Percentiles rank a stretch among this genome's conserved stretches.
These are phyloP conservation scores for Mya arenaria DNA, from an alignment of 1,140 invertebrate species.

Conservation along the genomic window DNA sequence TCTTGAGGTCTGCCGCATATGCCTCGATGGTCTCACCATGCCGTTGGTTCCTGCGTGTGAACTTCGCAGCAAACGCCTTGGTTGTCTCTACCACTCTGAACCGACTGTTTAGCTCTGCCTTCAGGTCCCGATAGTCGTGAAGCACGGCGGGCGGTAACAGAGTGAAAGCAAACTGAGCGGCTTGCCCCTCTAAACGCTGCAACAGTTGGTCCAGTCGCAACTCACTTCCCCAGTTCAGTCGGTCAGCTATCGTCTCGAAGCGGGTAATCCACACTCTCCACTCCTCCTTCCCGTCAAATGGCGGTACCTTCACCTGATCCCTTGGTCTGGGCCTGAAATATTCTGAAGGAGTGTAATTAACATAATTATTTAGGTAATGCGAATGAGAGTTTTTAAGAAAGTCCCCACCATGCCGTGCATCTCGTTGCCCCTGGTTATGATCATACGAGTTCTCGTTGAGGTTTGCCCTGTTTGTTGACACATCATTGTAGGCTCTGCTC, in stretches of 20 bases:
- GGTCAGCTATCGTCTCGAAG: conserved; percentile 49
- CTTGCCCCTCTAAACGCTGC: conserved; percentile 46
- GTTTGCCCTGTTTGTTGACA: too few species aligned
- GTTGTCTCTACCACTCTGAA: conserved; percentile 49
- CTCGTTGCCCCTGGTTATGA: too few species aligned
- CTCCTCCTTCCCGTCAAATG: conserved; percentile 41
- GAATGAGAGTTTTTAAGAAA: too few species aligned
- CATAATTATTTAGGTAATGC: too few species aligned
- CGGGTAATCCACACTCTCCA: conserved; percentile 54
- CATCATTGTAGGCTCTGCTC: too few species aligned
- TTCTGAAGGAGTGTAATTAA: too few species aligned
- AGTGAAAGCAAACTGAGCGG: conserved; percentile 50
- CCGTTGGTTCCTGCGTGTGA: conserved; percentile 13
- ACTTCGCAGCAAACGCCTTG: conserved; percentile 28
- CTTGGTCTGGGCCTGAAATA: too few species aligned
- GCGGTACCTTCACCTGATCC: conserved; percentile 43
- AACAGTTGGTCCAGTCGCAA: conserved; percentile 42
- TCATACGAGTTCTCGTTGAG: too few species aligned
- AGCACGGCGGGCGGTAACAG: conserved; percentile 25
- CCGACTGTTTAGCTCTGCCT: conserved; percentile 36
- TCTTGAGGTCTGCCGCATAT: conserved; percentile 52
- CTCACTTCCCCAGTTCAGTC: conserved; percentile 27
- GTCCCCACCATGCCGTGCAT: too few species aligned
- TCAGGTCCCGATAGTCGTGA: conserved; percentile 13
- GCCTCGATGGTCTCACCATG: conserved; percentile 38